phyloP scores from a whole-genome alignment of 2,888 invertebrate species.

The Gastrophysa polygoni region DNA sequence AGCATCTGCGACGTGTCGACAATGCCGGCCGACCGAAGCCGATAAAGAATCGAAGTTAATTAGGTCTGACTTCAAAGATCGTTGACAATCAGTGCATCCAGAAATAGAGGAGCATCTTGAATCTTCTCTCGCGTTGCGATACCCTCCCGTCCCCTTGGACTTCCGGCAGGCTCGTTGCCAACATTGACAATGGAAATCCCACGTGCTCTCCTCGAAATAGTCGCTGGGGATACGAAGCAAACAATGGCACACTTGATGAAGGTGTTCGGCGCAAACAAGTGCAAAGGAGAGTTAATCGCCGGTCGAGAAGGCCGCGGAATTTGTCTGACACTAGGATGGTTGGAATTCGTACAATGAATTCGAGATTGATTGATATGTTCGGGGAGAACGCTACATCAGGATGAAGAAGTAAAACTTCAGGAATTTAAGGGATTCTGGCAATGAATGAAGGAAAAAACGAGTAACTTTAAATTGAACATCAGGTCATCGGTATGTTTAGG shows the following conservation, averaged over 20 bases:
- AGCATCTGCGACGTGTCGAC: constrained; percentile 37
- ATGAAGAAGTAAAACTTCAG: too few species aligned
- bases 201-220: constrained; percentile 49
- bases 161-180: constrained; percentile 57
- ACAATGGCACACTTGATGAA: constrained; percentile 40
- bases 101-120: constrained; percentile 48
- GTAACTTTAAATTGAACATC: too few species aligned
- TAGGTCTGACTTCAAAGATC: constrained; percentile 55
- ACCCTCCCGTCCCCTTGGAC: constrained; percentile 41
- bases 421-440: too few species aligned
- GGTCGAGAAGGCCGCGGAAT: constrained; percentile 9
- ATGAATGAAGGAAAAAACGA: too few species aligned
- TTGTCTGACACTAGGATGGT: neutral
- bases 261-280: constrained; percentile 4
- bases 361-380: too few species aligned
- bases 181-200: constrained; percentile 58
- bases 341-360: neutral
- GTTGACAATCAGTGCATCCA: constrained; percentile 52
- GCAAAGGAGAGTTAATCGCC: constrained; percentile 5
- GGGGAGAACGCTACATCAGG: too few species aligned
- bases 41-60: constrained; percentile 53
- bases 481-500: too few species aligned
- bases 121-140: constrained; percentile 34
- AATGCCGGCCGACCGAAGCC: constrained; percentile 37
- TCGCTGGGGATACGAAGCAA: constrained; percentile 40